Percentiles rank a stretch among this genome's conserved stretches.
These are phyloP conservation scores for Drosophila oshimai DNA, from an alignment of 1,140 invertebrate species.

Conservation along the genomic window DNA sequence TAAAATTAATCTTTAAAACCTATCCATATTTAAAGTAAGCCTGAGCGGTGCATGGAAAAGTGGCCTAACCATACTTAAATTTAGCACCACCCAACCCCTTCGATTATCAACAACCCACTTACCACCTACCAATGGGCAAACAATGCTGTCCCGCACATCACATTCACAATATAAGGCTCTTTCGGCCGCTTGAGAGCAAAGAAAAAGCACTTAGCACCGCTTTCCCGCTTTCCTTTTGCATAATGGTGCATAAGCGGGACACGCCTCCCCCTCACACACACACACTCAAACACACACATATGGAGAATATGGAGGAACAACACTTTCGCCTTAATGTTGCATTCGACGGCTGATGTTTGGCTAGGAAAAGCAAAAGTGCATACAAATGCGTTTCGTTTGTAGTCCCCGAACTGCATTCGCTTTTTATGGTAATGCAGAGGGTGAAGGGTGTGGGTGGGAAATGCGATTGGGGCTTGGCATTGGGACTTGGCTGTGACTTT, in stretches of 20 bases:
- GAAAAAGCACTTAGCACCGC: constrained; percentile 66
- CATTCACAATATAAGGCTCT: background rate
- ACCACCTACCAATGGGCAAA: constrained; percentile 41
- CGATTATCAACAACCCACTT: background rate
- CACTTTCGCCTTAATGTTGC: constrained; percentile 63
- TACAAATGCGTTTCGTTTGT: constrained; percentile 68
- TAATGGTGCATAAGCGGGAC: constrained; percentile 41
- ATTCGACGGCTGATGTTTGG: constrained; percentile 38
- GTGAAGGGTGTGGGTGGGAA: constrained; percentile 9
- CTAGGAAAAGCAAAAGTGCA: constrained; percentile 56
- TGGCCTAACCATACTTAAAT: background rate
- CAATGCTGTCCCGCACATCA: constrained; percentile 41
- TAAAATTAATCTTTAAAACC: too few species aligned
- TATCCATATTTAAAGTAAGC: background rate
- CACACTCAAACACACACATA: background rate
- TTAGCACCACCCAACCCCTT: background rate
- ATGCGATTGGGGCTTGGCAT: constrained; percentile 4
- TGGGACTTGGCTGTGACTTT: constrained; percentile 39
- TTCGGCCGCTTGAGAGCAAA: constrained; percentile 43
- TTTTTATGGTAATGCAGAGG: constrained; percentile 53
- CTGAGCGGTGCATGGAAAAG: background rate
- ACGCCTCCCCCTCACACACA: background rate
- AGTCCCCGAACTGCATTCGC: constrained; percentile 45
- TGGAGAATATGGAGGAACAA: constrained; percentile 13
- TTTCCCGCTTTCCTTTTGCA: constrained; percentile 11